A percentile compares a stretch with the other conserved stretches of the same genome.
Conservation (phyloP, 1,140 invertebrate genomes). For the Tetramorium simillimum region DNA sequence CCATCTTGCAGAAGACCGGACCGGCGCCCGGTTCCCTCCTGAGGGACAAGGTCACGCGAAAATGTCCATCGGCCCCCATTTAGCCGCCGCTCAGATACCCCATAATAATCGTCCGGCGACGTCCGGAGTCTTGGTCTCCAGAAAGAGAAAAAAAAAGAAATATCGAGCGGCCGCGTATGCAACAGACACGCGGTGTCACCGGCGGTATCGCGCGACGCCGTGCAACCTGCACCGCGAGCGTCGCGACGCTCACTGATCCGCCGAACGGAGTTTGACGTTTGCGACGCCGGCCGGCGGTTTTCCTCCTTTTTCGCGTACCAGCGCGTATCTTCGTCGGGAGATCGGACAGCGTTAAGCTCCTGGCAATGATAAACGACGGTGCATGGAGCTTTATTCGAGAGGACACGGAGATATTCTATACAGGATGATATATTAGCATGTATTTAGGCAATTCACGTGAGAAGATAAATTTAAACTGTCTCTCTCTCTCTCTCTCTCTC, state of each 20-base stretch:
- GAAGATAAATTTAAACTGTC: constrained; percentile 4
- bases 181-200: constrained; percentile 6
- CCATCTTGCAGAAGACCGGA: constrained; percentile 86
- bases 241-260: constrained; percentile 78
- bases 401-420: neutral
- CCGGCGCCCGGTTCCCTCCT: constrained; percentile 83
- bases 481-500: neutral
- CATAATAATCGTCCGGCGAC: constrained; percentile 67
- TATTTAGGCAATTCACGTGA: neutral
- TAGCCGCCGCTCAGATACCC: constrained; percentile 60
- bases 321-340: neutral
- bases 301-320: constrained; percentile 1
- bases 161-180: neutral
- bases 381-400: neutral
- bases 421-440: neutral
- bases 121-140: neutral
- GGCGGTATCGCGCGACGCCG: neutral
- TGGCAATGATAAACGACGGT: constrained; percentile 6
- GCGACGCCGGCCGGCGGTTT: constrained; percentile 18
- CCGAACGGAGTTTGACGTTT: constrained; percentile 29
- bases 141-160: neutral
- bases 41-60: constrained; percentile 85
- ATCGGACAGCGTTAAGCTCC: neutral
- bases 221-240: constrained; percentile 71
- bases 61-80: constrained; percentile 83